phyloP scores from a whole-genome alignment of 2,797 vertebrate genomes.

The Melanotaenia trifasciata region DNA sequence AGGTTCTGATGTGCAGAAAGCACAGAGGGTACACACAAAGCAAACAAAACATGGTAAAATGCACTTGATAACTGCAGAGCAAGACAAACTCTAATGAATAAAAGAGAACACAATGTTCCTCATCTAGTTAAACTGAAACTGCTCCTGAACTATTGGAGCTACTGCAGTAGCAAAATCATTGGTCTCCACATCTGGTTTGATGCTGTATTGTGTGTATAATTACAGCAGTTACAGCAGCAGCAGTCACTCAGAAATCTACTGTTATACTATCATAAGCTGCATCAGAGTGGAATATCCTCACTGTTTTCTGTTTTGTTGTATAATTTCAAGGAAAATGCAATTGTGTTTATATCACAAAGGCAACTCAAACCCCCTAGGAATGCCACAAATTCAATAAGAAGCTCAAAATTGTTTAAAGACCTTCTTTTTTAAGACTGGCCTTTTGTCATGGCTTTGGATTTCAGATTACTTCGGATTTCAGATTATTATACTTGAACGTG shows the following conservation, averaged over 20 bases:
- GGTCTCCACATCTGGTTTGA: background rate
- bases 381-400: constrained; percentile 22
- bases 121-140: background rate
- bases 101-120: constrained; percentile 11
- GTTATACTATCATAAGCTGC: constrained; percentile 1
- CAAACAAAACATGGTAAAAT: background rate
- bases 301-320: background rate
- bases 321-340: background rate
- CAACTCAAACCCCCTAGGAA: constrained; percentile 1
- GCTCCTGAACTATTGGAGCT: constrained; percentile 6
- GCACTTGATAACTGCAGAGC: constrained; percentile 1
- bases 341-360: background rate
- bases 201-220: constrained; percentile 20
- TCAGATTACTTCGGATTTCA: background rate
- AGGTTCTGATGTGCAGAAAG: constrained; percentile 1
- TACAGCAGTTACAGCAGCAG: constrained; percentile 13
- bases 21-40: background rate
- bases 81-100: background rate
- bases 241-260: constrained; percentile 22
- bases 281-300: background rate
- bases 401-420: constrained; percentile 1
- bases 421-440: background rate
- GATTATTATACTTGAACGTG: background rate
- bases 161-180: constrained; percentile 3
- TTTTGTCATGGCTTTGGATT: constrained; percentile 2